A percentile compares a stretch with the other conserved stretches of the same genome.
phyloP scores from a whole-genome alignment of 2,113 vertebrate species.

The Triplophysa tibetana region DNA sequence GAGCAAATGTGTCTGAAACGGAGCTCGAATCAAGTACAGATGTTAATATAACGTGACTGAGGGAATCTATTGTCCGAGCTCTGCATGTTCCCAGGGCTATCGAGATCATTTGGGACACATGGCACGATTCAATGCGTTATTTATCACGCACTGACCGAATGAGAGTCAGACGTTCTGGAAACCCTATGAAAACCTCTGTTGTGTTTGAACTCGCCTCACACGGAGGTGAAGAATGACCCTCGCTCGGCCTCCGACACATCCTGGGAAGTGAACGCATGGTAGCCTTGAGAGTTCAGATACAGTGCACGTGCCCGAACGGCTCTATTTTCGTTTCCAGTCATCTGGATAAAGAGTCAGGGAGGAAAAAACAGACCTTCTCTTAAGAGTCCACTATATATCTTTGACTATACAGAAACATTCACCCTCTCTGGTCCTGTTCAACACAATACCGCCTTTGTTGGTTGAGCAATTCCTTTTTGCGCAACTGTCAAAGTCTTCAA shows the following conservation, averaged over 20 bases:
- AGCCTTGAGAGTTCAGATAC: constrained; percentile 32
- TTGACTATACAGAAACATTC: constrained; percentile 2
- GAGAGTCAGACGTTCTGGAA: constrained; percentile 33
- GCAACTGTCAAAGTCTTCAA: constrained; percentile 32
- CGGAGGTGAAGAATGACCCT: constrained; percentile 41
- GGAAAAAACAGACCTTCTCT: not conserved
- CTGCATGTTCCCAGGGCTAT: constrained; percentile 19
- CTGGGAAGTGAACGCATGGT: constrained; percentile 17
- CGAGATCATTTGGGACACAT: not conserved
- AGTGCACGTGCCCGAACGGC: constrained; percentile 33
- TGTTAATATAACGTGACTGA: constrained; percentile 18
- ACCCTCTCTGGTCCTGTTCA: constrained; percentile 26
- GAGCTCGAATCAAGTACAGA: constrained; percentile 18
- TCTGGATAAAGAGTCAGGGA: constrained; percentile 47
- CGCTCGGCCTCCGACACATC: constrained; percentile 40
- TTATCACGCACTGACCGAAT: constrained; percentile 22
- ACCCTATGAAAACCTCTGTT: constrained; percentile 49
- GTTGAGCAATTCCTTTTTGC: constrained; percentile 44
- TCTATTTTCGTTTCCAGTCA: constrained; percentile 54
- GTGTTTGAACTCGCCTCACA: constrained; percentile 46
- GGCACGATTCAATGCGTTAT: constrained; percentile 38
- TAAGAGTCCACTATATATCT: constrained; percentile 28
- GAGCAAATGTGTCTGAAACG: not conserved
- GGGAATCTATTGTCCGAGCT: not conserved
- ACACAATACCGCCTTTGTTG: constrained; percentile 56